Conservation (phyloP, 53 echinoderm and acorn worm genomes). For the Hippasteria phrygiana region DNA sequence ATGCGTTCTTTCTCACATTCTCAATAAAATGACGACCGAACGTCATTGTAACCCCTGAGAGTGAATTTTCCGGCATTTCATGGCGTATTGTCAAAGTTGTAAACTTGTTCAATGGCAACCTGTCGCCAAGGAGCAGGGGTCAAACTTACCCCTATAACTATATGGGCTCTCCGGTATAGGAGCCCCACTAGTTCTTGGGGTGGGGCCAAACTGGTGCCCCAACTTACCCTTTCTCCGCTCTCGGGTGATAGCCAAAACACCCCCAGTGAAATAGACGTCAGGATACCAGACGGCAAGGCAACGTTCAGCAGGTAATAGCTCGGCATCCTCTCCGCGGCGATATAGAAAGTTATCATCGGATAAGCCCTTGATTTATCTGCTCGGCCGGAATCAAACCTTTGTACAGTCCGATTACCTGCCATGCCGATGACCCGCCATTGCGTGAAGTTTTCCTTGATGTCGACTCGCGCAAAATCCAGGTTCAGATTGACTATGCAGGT, state of each 20-base stretch:
- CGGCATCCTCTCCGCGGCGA: not conserved
- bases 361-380: not conserved
- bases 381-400: no score
- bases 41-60: no score
- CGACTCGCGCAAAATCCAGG: not conserved
- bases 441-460: not conserved
- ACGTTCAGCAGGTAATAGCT: slow-evolving; percentile 8
- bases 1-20: no score
- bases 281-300: slow-evolving; percentile 15
- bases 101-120: no score
- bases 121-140: no score
- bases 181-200: no score
- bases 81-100: no score
- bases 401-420: not conserved
- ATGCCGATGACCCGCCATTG: not conserved
- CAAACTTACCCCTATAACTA: no score
- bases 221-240: slow-evolving; percentile 39
- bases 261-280: slow-evolving; percentile 14
- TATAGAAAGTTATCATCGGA: not conserved
- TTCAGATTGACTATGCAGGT: not conserved
- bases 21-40: no score
- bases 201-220: no score
- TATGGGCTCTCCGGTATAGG: no score
- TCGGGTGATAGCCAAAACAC: slow-evolving; percentile 32
- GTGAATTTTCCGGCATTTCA: no score